Evolutionary conservation across 2,888 invertebrate species (phyloP).

Genomic region (Tenthredo scrophulariae): DNA sequence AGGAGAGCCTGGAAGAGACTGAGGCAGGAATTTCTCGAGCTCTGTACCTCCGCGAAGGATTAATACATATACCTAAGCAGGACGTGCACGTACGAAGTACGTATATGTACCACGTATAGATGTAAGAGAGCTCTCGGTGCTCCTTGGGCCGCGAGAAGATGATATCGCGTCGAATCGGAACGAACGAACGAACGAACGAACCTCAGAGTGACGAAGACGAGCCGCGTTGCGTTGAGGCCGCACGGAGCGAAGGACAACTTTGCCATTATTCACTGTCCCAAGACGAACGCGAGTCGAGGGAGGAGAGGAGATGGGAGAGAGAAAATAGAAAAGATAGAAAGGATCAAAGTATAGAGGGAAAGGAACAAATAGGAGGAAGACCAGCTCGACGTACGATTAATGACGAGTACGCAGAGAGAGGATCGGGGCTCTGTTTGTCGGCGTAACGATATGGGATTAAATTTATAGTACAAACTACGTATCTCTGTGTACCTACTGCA

Average conservation of each 20-base stretch:
- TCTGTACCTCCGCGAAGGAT: not conserved
- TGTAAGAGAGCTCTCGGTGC: not conserved
- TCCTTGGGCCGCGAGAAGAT: constrained; percentile 18
- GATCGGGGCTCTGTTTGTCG: constrained; percentile 54
- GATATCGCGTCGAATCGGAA: constrained; percentile 45
- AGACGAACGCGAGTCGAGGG: constrained; percentile 7
- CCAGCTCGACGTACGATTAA: constrained; percentile 64
- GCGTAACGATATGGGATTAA: constrained; percentile 62
- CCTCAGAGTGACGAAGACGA: constrained; percentile 42
- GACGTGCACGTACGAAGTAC: too few relatives aligned
- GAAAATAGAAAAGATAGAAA: not conserved
- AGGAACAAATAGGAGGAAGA: constrained; percentile 61
- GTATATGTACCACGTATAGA: not conserved
- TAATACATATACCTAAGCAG: not conserved
- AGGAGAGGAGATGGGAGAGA: not conserved
- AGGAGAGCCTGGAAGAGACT: constrained; percentile 33
- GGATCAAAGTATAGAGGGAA: not conserved
- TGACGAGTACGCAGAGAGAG: constrained; percentile 53
- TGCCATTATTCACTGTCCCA: constrained; percentile 52
- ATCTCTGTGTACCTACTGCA: not conserved
- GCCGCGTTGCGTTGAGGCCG: not conserved
- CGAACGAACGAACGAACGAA: constrained; percentile 26
- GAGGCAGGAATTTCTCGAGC: not conserved
- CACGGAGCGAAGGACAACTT: constrained; percentile 50
- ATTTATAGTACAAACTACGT: constrained; percentile 28